Conservation (phyloP, 2,113 vertebrate genomes). For the Gasterosteus nipponicus region DNA sequence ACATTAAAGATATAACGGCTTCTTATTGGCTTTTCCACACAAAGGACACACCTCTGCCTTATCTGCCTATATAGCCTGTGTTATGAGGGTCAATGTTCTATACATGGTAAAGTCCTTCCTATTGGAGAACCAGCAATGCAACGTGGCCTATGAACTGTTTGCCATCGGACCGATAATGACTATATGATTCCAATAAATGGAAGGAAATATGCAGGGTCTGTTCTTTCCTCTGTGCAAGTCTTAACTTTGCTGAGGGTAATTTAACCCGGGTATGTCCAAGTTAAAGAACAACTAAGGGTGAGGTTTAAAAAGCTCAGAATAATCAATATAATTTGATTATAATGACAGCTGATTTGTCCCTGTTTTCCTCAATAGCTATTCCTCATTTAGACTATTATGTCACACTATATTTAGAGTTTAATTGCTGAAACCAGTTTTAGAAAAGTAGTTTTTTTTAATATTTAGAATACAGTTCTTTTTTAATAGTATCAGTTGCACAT, state of each 20-base stretch:
- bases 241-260: neutral
- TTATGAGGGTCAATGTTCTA: constrained; percentile 6
- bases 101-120: neutral
- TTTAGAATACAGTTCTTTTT: neutral
- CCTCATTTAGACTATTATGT: neutral
- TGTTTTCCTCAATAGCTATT: neutral
- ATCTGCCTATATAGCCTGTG: neutral
- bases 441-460: neutral
- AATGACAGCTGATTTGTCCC: neutral
- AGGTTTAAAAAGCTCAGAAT: neutral
- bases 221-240: neutral
- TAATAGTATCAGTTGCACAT: neutral
- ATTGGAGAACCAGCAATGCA: neutral
- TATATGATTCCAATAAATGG: constrained; percentile 14
- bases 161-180: neutral
- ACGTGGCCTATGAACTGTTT: constrained; percentile 16
- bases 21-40: neutral
- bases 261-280: neutral
- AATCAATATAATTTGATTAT: neutral
- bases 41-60: neutral
- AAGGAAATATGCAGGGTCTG: neutral
- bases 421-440: neutral
- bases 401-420: neutral
- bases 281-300: constrained; percentile 41
- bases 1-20: neutral